A percentile compares a stretch with the other conserved stretches of the same genome.
Conservation (phyloP, 2,113 vertebrate genomes). For the Phylloscopus trochiloides region DNA sequence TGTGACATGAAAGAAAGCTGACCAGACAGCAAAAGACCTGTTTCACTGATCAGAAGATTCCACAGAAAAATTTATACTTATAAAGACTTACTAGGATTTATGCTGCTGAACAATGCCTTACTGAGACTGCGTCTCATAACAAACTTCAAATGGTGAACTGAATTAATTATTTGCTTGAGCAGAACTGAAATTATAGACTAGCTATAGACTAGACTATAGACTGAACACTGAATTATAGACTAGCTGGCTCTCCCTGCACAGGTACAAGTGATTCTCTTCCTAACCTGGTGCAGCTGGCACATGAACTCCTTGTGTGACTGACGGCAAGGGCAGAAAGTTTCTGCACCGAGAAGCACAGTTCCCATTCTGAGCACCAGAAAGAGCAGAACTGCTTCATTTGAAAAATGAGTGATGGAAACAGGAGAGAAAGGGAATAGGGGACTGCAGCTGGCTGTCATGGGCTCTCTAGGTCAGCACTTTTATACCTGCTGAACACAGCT, state of each 20-base stretch:
- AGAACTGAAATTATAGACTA: neutral
- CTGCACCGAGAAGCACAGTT: neutral
- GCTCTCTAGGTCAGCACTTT: neutral
- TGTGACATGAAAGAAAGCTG: neutral
- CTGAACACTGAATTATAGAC: neutral
- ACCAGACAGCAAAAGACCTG: neutral
- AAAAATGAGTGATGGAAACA: neutral
- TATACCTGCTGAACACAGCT: conserved; percentile 24
- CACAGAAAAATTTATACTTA: neutral
- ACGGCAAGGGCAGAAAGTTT: neutral
- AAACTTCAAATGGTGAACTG: neutral
- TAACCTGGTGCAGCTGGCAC: neutral
- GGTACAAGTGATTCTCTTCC: neutral
- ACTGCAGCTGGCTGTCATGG: conserved; percentile 10
- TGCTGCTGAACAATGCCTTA: neutral
- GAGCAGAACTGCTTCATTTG: neutral
- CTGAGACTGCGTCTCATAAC: neutral
- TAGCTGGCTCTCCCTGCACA: neutral
- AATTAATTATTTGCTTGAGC: neutral
- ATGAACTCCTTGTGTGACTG: neutral
- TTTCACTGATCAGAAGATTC: neutral
- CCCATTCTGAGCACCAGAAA: neutral
- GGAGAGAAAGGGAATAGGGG: neutral
- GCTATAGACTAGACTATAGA: too few relatives aligned
- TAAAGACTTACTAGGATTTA: neutral